Evolutionary conservation across 2,113 vertebrate genomes (phyloP), one percentile per base, ranked within the genome.

Genomic region (Archocentrus centrarchus): DNA sequence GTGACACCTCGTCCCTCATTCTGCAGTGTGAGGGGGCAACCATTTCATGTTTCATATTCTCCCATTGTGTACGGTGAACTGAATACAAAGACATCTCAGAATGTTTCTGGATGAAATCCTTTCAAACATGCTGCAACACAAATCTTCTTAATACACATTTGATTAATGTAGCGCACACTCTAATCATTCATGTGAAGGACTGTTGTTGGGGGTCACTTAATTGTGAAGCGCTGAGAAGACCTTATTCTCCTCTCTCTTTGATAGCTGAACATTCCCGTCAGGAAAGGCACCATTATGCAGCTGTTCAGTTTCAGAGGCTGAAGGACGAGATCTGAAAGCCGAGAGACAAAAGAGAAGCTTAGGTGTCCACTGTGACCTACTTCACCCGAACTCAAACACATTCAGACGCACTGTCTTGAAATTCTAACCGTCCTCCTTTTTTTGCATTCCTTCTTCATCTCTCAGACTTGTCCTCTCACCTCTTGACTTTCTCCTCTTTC

Each of bases 291-390:
- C 8, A 75, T 82, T 79, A 60, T 64, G n/a, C 44, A 59, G 30
- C 80, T 24, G 41, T 84, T 73, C 10, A 0, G 47, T 53, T 84
- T 83, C 77, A 64, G 58, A 68, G 68, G 70, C 61, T 85, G 83
- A 92, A 92, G 89, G 89, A 90, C 89, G 6, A 70, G 75, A 80
- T 81, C 75, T 90, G 81, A 89, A 91, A 84, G 91, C 86, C 62
- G n/a, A 37, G 47, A 80, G 77, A 89, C 76, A 90, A 90, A 83
- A 82, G 83, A 81, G 68, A 79, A 66, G 63, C 79, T 81, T 41
- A 17, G 53, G 22, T 18, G 11, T 81, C 50, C 73, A 81, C 79
- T 57, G 60, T 57, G 75, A 87, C 86, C 89, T 53, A 41, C 41
- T 75, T 60, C 24, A 76, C 37, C 24, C 35, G 2, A 30, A 2